Evolutionary conservation across 2,797 vertebrate species (phyloP), one percentile per base, ranked within the genome.

Genomic region (Chelidonichthys spinosus): DNA sequence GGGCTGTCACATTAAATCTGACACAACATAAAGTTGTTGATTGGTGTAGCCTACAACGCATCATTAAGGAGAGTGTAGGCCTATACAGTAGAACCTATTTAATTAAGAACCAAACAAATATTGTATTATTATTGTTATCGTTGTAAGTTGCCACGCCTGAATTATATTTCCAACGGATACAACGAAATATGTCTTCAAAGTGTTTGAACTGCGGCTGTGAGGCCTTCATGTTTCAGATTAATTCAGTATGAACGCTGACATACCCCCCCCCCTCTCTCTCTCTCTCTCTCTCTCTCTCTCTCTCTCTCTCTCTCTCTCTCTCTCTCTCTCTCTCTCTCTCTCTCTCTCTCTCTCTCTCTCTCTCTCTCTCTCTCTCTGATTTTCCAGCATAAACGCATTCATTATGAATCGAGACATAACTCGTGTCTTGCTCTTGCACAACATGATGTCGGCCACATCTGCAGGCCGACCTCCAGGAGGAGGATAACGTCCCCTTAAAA

Each of bases 381-480:
- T 65, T 61, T 64, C 53, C 40, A 6, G 35, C 10, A 36, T 44
- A 55, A 78, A 53, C n/a, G 56, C 6, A 72, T 74, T 72, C 14
- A 69, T 69, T 36, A 18, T 44, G 46, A 53, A 46, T 56, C 8
- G 39, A 65, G 49, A 74, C 74, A n/a, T 17, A 63, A 43, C 66
- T 69, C 69, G 64, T 49, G 55, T 49, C 49, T 7, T 73, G 25
- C 68, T 15, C 47, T 76, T 75, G 59, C 40, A 14, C 66, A 56
- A 56, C 67, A 53, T 43, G 17, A 46, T 18, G 18, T 62, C 36
- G 50, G 17, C 4, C 69, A 55, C 72, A 76, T 81, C 33, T 72
- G 67, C 63, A 53, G 46, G n/a, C 42, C 40, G n/a, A 3, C 52
- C 5, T 69, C 54, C 39, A 71, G 18, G 9, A 63, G 11, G 17